phyloP scores from a whole-genome alignment of 2,113 vertebrate species.

The Phyllostomus hastatus region DNA sequence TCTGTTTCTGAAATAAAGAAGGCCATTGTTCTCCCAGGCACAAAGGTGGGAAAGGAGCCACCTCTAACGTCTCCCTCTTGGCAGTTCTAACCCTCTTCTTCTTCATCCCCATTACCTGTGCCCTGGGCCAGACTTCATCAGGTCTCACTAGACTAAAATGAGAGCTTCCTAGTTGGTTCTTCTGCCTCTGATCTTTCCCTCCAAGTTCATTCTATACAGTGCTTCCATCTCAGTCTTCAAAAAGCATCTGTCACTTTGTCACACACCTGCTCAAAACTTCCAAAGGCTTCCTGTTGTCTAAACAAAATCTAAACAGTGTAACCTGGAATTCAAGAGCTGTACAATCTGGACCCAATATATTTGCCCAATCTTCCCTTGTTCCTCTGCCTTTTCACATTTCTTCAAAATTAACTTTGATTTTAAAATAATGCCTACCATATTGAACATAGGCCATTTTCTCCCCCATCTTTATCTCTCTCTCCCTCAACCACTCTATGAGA shows the following conservation, averaged over 20 bases:
- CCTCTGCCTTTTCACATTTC: background rate
- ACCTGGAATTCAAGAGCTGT: background rate
- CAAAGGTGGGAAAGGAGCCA: background rate
- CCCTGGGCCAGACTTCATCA: background rate
- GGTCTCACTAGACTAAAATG: background rate
- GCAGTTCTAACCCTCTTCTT: background rate
- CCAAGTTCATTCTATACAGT: background rate
- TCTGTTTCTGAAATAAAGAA: background rate
- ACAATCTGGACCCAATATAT: background rate
- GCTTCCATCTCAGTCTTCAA: background rate
- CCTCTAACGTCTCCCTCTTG: background rate
- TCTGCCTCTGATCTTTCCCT: background rate
- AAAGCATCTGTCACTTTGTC: background rate
- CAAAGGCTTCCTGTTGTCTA: background rate
- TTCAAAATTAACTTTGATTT: background rate
- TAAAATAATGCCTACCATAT: background rate
- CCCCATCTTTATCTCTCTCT: background rate
- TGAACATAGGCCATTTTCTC: background rate
- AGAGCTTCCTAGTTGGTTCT: background rate
- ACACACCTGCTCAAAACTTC: background rate
- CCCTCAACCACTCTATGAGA: background rate
- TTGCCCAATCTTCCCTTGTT: background rate
- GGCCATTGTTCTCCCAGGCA: background rate
- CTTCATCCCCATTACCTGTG: background rate
- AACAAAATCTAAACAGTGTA: slow-evolving; percentile 7